Conservation (phyloP, 2,797 vertebrate genomes). For the Heterohyrax brucei region DNA sequence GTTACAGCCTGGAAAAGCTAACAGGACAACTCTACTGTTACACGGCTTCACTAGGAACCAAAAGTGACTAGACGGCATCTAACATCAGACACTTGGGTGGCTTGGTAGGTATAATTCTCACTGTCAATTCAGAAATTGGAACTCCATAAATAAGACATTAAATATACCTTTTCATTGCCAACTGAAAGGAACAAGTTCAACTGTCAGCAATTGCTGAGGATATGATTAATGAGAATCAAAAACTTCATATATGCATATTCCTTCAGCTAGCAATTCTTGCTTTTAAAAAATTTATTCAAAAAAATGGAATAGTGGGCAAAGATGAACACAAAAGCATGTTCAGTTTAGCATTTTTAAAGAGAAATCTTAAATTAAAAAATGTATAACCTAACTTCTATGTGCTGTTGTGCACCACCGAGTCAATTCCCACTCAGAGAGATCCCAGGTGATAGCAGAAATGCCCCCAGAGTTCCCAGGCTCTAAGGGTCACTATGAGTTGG, state of each 20-base stretch:
- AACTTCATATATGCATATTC: neutral
- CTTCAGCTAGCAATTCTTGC: neutral
- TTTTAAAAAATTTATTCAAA: conserved; percentile 12
- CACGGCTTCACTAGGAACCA: neutral
- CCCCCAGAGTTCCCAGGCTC: neutral
- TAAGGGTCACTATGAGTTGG: too few species aligned
- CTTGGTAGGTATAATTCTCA: neutral
- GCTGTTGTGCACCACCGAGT: neutral
- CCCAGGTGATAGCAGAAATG: neutral
- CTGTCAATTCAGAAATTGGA: neutral
- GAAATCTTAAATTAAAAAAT: conserved; percentile 39
- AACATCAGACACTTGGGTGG: neutral
- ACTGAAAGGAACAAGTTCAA: neutral
- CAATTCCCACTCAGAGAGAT: neutral
- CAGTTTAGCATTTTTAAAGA: neutral
- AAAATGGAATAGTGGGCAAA: conserved; percentile 28
- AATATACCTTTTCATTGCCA: neutral
- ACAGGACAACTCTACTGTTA: neutral
- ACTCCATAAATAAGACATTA: neutral
- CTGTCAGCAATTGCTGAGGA: neutral
- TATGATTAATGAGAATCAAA: neutral
- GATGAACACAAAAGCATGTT: neutral
- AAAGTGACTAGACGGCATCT: neutral
- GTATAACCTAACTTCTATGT: neutral
- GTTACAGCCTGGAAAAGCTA: neutral